phyloP scores from a whole-genome alignment of 2,113 vertebrate genomes.

The Chloropsis cyanopogon region DNA sequence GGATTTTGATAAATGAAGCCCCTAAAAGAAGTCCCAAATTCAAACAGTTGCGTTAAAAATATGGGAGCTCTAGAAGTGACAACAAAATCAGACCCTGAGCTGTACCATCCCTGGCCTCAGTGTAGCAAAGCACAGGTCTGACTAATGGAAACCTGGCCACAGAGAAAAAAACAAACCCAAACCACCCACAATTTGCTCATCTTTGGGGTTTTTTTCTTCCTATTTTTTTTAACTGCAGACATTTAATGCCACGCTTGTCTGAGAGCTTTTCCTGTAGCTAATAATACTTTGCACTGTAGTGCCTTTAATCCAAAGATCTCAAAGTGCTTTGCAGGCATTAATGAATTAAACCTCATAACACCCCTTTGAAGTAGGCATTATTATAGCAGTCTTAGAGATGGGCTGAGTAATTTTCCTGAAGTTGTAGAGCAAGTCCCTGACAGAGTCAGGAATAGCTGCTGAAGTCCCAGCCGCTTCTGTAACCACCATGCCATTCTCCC shows the following conservation, averaged over 20 bases:
- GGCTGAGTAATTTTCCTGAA: constrained; percentile 55
- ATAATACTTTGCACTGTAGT: constrained; percentile 47
- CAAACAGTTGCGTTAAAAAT: background rate
- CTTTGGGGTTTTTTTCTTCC: background rate
- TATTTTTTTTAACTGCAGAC: background rate
- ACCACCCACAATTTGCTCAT: background rate
- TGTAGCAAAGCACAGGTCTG: background rate
- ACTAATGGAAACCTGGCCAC: background rate
- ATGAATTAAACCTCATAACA: constrained; percentile 63
- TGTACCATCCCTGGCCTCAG: background rate
- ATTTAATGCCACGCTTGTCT: constrained; percentile 35
- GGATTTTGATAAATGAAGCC: no score
- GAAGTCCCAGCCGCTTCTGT: background rate
- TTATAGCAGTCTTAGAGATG: constrained; percentile 49
- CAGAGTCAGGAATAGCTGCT: constrained; percentile 20
- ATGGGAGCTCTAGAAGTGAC: background rate
- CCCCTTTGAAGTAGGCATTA: constrained; percentile 65
- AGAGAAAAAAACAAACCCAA: background rate
- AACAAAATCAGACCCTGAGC: background rate
- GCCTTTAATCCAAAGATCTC: constrained; percentile 64
- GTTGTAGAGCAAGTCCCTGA: constrained; percentile 47
- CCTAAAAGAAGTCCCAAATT: background rate
- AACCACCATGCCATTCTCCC: background rate
- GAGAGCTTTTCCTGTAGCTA: constrained; percentile 54
- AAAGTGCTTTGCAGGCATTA: constrained; percentile 62